Base-by-base conservation (phyloP, 1,140 invertebrate species). In the Drosophila melanica region DNA sequence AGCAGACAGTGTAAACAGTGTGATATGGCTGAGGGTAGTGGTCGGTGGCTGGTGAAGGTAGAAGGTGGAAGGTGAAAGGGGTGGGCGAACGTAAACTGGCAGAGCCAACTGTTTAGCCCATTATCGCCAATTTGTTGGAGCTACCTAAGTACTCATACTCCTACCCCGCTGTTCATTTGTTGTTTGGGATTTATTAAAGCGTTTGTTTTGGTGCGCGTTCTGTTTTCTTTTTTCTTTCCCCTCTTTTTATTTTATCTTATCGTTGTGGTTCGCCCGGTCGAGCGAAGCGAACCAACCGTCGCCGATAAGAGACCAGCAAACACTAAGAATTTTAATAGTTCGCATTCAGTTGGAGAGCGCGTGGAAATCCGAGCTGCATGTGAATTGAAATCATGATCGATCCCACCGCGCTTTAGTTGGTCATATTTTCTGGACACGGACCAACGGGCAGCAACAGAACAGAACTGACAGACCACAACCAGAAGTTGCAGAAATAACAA, bases 341-440 rank as follows among this genome's bases (percentile, higher is more conserved):
- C 33, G 51, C 33, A 68, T 63, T 67, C 71, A 60, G 63, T 59
- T 55, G 50, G 51, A 4, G 10, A 44, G 41, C 35, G 42, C 8
- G 41, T 60, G 50, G 81, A 70, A 85, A 85, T 70, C 39, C 60
- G 81, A 84, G 80, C 80, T 69, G 81, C 73, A 77, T 82, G 80
- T 65, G 80, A 84, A 82, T 58, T 59, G 45, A 69, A 64, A 39
- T 37, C 42, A 57, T 51, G 23, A 67, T 20, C 35, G 20, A 41
- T 47, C 45, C 63, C 48, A 80, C 62, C 72, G 77, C 78, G 78
- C 76, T 72, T 72, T 77, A 39, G 47, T 30, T 20, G 62, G 30
- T 45, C 14, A 50, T 47, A 50, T 69, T 58, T 55, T 47, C 20
- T 33, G 44, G 45, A 58, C 20, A 20, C 27, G 41, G 10, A 51